These are phyloP conservation scores for Limanda limanda DNA, from an alignment of 2,113 vertebrate species.

Conservation along the genomic window DNA sequence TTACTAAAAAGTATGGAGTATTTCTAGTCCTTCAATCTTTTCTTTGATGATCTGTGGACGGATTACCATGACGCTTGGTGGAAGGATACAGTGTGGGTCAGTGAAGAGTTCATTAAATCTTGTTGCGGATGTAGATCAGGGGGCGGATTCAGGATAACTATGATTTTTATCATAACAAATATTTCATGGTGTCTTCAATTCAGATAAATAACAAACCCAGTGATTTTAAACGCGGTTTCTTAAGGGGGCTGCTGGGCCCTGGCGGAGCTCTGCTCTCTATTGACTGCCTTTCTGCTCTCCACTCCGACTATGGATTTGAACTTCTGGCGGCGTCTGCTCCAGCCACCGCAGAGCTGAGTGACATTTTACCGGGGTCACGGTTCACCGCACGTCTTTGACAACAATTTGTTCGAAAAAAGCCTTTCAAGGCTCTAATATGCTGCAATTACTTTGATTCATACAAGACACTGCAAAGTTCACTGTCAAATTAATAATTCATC, in stretches of 20 bases:
- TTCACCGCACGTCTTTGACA: background rate
- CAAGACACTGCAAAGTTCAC: background rate
- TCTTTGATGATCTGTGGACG: too few relatives aligned
- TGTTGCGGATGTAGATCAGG: too few relatives aligned
- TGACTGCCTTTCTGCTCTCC: background rate
- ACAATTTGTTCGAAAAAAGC: background rate
- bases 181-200: background rate
- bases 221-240: too few relatives aligned
- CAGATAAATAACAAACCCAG: too few relatives aligned
- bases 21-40: too few relatives aligned
- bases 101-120: too few relatives aligned
- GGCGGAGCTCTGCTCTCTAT: background rate
- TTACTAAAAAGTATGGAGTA: too few relatives aligned
- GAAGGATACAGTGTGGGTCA: too few relatives aligned
- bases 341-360: background rate
- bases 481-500: conserved; percentile 18
- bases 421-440: background rate
- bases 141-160: too few relatives aligned
- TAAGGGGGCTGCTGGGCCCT: too few relatives aligned
- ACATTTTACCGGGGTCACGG: background rate
- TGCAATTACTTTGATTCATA: background rate
- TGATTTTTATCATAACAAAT: too few relatives aligned
- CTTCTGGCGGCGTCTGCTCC: background rate
- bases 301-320: background rate
- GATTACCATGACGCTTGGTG: too few relatives aligned